phyloP scores from a whole-genome alignment of 2,888 invertebrate genomes.

The Hirtodrosophila histrioides region DNA sequence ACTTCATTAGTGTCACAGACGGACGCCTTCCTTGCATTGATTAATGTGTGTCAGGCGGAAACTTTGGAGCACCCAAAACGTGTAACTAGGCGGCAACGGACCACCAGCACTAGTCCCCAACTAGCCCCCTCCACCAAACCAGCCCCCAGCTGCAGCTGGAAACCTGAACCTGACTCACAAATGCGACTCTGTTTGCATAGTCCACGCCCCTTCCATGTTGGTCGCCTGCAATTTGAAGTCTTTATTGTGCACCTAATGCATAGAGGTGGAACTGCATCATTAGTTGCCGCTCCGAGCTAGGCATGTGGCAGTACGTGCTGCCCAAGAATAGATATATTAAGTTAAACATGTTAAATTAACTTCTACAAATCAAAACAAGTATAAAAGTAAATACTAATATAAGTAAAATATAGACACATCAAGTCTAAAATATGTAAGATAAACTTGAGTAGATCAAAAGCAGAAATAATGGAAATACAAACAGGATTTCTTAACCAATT shows the following conservation, averaged over 20 bases:
- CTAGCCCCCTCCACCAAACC: background rate
- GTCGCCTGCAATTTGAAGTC: constrained; percentile 70
- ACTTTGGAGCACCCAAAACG: constrained; percentile 40
- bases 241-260: constrained; percentile 66
- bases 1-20: constrained; percentile 74
- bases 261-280: constrained; percentile 64
- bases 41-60: constrained; percentile 70
- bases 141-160: constrained; percentile 6
- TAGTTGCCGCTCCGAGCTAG: constrained; percentile 38
- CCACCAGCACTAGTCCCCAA: constrained; percentile 32
- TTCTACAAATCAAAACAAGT: constrained; percentile 1
- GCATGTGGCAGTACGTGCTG: constrained; percentile 9
- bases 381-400: background rate
- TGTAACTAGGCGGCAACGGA: constrained; percentile 48
- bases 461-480: too few species aligned
- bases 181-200: constrained; percentile 57
- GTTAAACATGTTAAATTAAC: constrained; percentile 25
- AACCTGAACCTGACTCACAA: constrained; percentile 53
- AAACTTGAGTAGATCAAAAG: too few species aligned
- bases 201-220: constrained; percentile 70
- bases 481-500: too few species aligned
- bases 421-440: too few species aligned
- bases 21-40: constrained; percentile 58
- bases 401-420: too few species aligned
- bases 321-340: constrained; percentile 10